These are phyloP conservation scores for Aproaerema taeniolella DNA, from an alignment of 2,888 invertebrate species.

Conservation along the genomic window DNA sequence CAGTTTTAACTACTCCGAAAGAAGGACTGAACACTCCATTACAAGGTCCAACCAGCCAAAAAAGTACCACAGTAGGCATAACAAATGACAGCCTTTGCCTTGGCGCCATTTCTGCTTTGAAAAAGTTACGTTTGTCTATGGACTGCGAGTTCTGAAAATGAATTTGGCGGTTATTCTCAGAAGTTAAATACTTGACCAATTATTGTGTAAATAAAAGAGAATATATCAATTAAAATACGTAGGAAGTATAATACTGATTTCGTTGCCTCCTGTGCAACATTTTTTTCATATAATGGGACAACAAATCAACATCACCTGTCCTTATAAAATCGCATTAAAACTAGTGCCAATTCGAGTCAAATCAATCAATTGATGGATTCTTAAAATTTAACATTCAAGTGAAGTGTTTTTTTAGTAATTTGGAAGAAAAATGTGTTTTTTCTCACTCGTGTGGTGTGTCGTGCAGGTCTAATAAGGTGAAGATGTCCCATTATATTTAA, in stretches of 20 bases:
- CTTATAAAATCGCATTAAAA: not conserved
- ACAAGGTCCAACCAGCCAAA: constrained; percentile 22
- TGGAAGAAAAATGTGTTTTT: constrained; percentile 5
- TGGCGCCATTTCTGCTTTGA: constrained; percentile 16
- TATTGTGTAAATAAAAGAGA: no score
- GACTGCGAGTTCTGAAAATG: constrained; percentile 17
- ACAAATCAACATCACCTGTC: not conserved
- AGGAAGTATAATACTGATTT: no score
- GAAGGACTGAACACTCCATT: constrained; percentile 38
- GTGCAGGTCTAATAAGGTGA: constrained; percentile 8
- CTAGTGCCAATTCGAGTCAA: not conserved
- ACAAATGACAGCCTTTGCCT: constrained; percentile 18
- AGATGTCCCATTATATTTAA: constrained; percentile 55
- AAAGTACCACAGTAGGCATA: constrained; percentile 21
- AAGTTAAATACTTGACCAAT: no score
- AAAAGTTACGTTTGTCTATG: constrained; percentile 6
- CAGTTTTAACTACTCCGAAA: constrained; percentile 38
- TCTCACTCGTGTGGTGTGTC: constrained; percentile 7
- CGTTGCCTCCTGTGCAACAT: constrained; percentile 8
- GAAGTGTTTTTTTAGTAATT: constrained; percentile 1
- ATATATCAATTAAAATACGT: no score
- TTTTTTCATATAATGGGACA: constrained; percentile 17
- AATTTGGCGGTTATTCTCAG: constrained; percentile 5
- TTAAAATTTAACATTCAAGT: constrained; percentile 5
- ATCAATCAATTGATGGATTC: not conserved